These are phyloP conservation scores for Pterocles orientalis DNA, from an alignment of 2,113 vertebrate genomes.

Conservation along the genomic window DNA sequence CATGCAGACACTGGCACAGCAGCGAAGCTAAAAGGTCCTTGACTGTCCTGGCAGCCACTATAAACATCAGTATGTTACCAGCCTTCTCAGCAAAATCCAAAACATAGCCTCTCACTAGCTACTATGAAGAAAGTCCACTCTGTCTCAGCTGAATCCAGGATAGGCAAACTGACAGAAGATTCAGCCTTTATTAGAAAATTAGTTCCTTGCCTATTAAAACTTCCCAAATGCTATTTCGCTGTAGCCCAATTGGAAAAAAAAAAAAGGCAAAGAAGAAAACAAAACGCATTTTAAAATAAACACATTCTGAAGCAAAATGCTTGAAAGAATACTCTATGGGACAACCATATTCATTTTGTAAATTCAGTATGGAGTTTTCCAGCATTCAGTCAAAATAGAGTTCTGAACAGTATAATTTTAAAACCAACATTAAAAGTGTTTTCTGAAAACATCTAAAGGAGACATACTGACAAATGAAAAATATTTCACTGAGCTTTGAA, in stretches of 20 bases:
- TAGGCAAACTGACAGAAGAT: background rate
- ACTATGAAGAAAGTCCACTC: too few species aligned
- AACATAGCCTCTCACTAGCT: too few species aligned
- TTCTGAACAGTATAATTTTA: background rate
- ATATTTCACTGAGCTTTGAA: background rate
- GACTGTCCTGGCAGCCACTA: too few species aligned
- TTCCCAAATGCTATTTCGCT: background rate
- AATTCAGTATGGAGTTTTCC: background rate
- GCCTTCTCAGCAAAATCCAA: too few species aligned
- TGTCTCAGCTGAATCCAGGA: too few species aligned
- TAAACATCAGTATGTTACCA: too few species aligned
- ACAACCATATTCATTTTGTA: background rate
- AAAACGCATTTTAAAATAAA: background rate
- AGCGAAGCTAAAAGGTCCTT: too few species aligned
- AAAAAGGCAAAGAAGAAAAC: too few species aligned
- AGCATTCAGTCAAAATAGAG: background rate
- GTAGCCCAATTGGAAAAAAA: background rate
- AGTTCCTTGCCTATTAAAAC: background rate
- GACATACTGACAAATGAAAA: background rate
- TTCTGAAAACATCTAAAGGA: background rate
- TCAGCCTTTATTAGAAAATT: background rate
- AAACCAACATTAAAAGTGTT: background rate
- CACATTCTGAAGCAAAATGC: background rate
- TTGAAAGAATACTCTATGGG: background rate
- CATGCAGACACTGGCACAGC: too few species aligned